Evolutionary conservation across 1,140 invertebrate species (phyloP), one percentile per base, ranked within the genome.

Genomic region (Listronotus oregonensis): DNA sequence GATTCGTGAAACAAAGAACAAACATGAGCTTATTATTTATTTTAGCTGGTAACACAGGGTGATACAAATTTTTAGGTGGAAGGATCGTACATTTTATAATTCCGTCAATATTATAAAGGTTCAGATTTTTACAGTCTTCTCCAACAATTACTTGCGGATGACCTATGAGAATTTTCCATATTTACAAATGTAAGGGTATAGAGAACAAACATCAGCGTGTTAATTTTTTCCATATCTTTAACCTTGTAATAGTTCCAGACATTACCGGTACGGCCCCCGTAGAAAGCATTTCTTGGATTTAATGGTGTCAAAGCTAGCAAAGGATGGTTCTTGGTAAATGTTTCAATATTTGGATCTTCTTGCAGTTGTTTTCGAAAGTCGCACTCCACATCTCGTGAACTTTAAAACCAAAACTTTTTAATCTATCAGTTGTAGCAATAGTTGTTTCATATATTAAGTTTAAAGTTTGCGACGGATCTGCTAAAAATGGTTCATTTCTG

Each of bases 131-230:
- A 55, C 62, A 66, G 2, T 66, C 63, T 8, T 62, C 56, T 10
- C 50, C 59, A 0, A 73, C 17, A 27, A 52, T 42, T 46, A 49
- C 46, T 49, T 52, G 59, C 4, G 80, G 79, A 62, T 80, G 77
- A 15, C 73, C 74, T 12, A 80, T 6, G 79, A 78, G 66, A 74
- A 80, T 52, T 69, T 67, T 2, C 69, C 71, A 49, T 74, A 73
- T 46, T 77, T 77, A 47, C 65, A 67, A 12, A 75, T 58, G 14
- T 61, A 77, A 12, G 75, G 79, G 64, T 80, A 80, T 1, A 80
- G 62, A 12, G 71, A 75, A 32, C 70, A 73, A 42, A 80, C 73
- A 64, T 80, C 78, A 0, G 73, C 39, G 5, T 27, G 5, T 27
- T 27, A 27, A 27, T 27, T 27, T 27, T 27, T 27, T 27, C 21